Evolutionary conservation across 1,140 invertebrate species (phyloP).

Genomic region (Eriocheir sinensis): DNA sequence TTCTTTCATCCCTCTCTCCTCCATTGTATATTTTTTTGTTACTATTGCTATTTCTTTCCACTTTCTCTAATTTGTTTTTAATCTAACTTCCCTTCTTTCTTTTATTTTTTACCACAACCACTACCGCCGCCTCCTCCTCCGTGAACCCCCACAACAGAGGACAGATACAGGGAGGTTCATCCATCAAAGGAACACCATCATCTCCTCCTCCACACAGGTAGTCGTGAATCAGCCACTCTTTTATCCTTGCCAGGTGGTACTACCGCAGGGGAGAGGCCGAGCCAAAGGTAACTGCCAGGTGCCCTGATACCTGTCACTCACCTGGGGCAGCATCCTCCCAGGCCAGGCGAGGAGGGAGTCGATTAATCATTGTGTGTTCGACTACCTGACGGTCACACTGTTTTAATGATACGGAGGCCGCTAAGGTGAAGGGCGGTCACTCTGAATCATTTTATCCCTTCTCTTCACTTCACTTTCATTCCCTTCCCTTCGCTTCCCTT

Average conservation of each 20-base stretch:
- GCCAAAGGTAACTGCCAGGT: not conserved
- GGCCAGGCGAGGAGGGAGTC: not conserved
- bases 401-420: not conserved
- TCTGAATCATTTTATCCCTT: not conserved
- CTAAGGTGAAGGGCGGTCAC: not conserved
- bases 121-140: not conserved
- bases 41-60: too few species aligned
- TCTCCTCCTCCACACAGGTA: not conserved
- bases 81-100: not conserved
- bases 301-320: not conserved
- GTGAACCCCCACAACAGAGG: not conserved
- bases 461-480: not conserved
- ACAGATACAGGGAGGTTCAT: not conserved
- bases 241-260: not conserved
- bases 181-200: not conserved
- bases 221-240: too few species aligned
- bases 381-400: conserved; percentile 12
- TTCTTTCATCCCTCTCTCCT: too few species aligned
- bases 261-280: not conserved
- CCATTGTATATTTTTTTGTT: too few species aligned
- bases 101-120: not conserved
- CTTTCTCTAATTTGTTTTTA: too few species aligned
- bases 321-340: not conserved
- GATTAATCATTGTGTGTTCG: conserved; percentile 11
- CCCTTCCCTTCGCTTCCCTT: too few species aligned